Percentiles rank a stretch among this genome's conserved stretches.
These are phyloP conservation scores for Scelioninae gen. 1 DNA, from an alignment of 2,888 invertebrate genomes.

Conservation along the genomic window DNA sequence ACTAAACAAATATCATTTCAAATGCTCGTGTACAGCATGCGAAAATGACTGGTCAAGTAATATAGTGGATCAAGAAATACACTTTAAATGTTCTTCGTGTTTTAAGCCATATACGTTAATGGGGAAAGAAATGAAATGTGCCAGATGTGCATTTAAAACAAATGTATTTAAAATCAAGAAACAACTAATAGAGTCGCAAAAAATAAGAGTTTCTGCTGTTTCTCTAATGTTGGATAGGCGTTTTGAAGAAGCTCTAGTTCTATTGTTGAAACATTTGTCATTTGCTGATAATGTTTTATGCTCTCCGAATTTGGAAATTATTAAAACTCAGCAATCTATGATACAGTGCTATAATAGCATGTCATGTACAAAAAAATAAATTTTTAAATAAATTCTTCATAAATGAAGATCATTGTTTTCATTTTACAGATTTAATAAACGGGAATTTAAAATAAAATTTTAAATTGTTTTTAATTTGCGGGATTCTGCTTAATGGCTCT, in stretches of 20 bases:
- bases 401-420: too few species aligned
- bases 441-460: too few species aligned
- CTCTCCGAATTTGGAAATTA: constrained; percentile 79
- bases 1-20: constrained; percentile 83
- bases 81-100: constrained; percentile 75
- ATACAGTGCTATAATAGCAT: constrained; percentile 82
- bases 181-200: constrained; percentile 76
- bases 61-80: constrained; percentile 70
- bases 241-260: constrained; percentile 78
- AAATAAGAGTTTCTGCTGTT: constrained; percentile 76
- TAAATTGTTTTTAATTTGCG: too few species aligned
- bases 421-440: too few species aligned
- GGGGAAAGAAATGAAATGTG: constrained; percentile 57
- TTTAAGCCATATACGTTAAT: constrained; percentile 1
- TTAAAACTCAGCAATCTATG: constrained; percentile 82
- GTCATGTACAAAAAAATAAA: constrained; percentile 62
- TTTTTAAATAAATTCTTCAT: neutral
- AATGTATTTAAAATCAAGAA: constrained; percentile 74
- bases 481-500: too few species aligned
- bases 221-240: constrained; percentile 79
- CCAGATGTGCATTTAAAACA: constrained; percentile 73
- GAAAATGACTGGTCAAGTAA: constrained; percentile 80
- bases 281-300: constrained; percentile 77
- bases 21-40: constrained; percentile 84
- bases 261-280: constrained; percentile 78